Evolutionary conservation across 2,113 vertebrate species (phyloP), one percentile per base, ranked within the genome.

Genomic region (Micromys minutus): DNA sequence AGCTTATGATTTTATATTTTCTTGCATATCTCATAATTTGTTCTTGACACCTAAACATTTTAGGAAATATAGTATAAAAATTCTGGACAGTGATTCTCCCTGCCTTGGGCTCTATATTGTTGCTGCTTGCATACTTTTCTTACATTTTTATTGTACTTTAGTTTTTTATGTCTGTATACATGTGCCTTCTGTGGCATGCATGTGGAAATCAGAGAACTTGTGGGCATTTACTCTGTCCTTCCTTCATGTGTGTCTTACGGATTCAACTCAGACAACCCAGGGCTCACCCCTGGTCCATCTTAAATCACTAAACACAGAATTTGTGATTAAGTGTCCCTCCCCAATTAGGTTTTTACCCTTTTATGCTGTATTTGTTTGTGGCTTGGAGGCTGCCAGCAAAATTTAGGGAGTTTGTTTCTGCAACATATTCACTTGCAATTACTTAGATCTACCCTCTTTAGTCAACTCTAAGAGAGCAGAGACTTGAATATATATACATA

Each of bases 31-130:
- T 91, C 57, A 61, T 47, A 39, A 47, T 87, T 75, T 94, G 89
- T 77, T 93, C 45, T 81, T 91, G 84, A 59, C 45, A 91, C 19
- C 0, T 26, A 29, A 3, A 47, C 81, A 93, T 89, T 96, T 93
- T 71, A 83, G 21, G 52, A 89, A 76, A 95, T 29, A 91, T 47
- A 76, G 61, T 34, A 84, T 16, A 93, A 61, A 34, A 93, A 80
- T 36, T 88, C 55, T 94, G 59, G 36, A 89, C 19, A 92, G 29
- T 75, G 22, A 85, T 85, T n/a, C 47, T 16, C 36, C n/a, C 29
- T 90, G 55, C 42, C 39, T 67, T 5, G 59, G 45, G 47, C 7
- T 71, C 72, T 77, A n/a, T 81, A 45, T 42, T n/a, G n/a, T 16
- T 74, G 17, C 21, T 84, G 26, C 77, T 93, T 81, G 65, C 12